Percentiles rank a stretch among this genome's conserved stretches.
phyloP scores from a whole-genome alignment of 1,140 invertebrate species.

The Helicoverpa zea region DNA sequence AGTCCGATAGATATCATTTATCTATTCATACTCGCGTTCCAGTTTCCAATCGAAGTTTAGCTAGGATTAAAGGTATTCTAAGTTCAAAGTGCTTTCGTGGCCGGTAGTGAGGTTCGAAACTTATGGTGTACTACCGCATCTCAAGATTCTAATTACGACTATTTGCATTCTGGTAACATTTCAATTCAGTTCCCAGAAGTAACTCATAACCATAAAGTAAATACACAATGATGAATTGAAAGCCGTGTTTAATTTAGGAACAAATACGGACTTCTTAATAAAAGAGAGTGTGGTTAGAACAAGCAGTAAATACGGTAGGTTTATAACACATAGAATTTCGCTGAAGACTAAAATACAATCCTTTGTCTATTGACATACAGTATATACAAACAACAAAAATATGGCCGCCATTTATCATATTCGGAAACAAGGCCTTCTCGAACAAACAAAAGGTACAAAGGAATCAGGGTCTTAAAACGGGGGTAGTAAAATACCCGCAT shows the following conservation, averaged over 20 bases:
- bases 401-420: slow-evolving; percentile 1
- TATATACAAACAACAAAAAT: slow-evolving; percentile 3
- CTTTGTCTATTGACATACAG: background rate
- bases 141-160: background rate
- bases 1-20: too few relatives aligned
- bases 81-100: background rate
- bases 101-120: background rate
- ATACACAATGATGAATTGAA: too few relatives aligned
- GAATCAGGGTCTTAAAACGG: slow-evolving; percentile 28
- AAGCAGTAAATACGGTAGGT: background rate
- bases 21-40: too few relatives aligned
- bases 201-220: too few relatives aligned
- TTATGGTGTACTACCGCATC: background rate
- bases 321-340: background rate
- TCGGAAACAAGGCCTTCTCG: slow-evolving; percentile 2
- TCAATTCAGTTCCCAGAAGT: too few relatives aligned
- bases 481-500: slow-evolving; percentile 48
- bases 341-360: background rate
- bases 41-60: background rate
- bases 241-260: too few relatives aligned
- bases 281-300: background rate
- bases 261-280: too few relatives aligned
- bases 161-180: too few relatives aligned
- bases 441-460: slow-evolving; percentile 36
- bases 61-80: background rate